Evolutionary conservation across 2,113 vertebrate species (phyloP).

Genomic region (Potamarius usumacintae): DNA sequence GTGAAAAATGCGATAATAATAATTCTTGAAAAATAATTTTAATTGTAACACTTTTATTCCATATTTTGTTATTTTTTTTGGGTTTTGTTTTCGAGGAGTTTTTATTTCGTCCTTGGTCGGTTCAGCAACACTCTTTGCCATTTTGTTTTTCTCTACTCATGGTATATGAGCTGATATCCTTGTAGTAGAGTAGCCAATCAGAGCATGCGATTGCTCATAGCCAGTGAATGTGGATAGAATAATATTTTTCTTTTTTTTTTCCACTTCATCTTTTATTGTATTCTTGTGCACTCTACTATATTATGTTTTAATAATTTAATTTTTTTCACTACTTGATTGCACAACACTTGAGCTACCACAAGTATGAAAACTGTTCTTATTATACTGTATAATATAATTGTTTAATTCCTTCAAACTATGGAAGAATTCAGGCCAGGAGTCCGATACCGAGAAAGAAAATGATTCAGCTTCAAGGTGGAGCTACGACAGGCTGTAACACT

Average conservation of each 20-base stretch:
- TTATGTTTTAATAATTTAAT: neutral
- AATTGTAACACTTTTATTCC: too few relatives aligned
- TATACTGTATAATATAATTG: neutral
- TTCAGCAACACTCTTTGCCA: too few relatives aligned
- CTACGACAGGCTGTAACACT: neutral
- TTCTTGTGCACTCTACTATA: neutral
- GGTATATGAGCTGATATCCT: too few relatives aligned
- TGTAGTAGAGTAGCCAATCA: too few relatives aligned
- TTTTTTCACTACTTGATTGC: neutral
- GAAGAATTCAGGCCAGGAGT: neutral
- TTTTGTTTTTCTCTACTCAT: too few relatives aligned
- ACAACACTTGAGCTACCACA: neutral
- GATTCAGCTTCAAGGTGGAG: neutral
- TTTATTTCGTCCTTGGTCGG: too few relatives aligned
- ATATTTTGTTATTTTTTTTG: too few relatives aligned
- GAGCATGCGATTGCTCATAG: too few relatives aligned
- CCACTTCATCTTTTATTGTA: neutral
- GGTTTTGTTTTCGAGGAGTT: too few relatives aligned
- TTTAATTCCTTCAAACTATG: neutral
- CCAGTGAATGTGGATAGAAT: too few relatives aligned
- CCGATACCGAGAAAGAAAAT: neutral
- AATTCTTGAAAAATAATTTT: too few relatives aligned
- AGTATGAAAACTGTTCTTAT: neutral
- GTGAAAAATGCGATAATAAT: too few relatives aligned
- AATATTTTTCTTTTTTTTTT: neutral